Percentiles rank a stretch among this genome's conserved stretches.
Conservation (phyloP, 1,140 invertebrate species). For the Aphelenchoides besseyi region DNA sequence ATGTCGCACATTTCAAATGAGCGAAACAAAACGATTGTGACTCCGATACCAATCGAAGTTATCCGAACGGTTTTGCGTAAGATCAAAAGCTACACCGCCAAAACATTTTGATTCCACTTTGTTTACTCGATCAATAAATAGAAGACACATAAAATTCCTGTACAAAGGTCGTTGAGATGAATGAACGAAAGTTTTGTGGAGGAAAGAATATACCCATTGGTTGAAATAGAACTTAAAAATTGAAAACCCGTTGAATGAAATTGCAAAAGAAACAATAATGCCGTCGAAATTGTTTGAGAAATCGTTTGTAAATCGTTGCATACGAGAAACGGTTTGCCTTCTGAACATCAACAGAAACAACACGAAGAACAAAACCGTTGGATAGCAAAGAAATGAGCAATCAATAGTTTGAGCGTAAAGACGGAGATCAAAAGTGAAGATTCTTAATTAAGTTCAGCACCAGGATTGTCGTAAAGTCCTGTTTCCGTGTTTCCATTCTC, state of each 20-base stretch:
- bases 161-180: too few relatives aligned
- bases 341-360: background rate
- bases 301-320: too few relatives aligned
- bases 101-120: background rate
- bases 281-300: too few relatives aligned
- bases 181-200: too few relatives aligned
- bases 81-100: constrained; percentile 24
- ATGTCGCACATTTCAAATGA: constrained; percentile 63
- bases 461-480: background rate
- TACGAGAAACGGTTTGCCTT: too few relatives aligned
- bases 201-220: background rate
- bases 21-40: constrained; percentile 21
- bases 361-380: background rate
- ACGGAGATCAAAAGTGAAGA: too few relatives aligned
- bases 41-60: constrained; percentile 49
- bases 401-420: background rate
- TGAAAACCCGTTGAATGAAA: too few relatives aligned
- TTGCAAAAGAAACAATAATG: too few relatives aligned
- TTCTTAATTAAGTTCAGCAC: background rate
- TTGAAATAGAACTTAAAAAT: too few relatives aligned
- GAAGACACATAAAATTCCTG: background rate
- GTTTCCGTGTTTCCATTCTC: background rate
- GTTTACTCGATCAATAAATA: too few relatives aligned
- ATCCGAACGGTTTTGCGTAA: constrained; percentile 31
- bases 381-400: background rate